Base-by-base conservation (phyloP, 2,888 invertebrate genomes). In the Tipula confusa region DNA sequence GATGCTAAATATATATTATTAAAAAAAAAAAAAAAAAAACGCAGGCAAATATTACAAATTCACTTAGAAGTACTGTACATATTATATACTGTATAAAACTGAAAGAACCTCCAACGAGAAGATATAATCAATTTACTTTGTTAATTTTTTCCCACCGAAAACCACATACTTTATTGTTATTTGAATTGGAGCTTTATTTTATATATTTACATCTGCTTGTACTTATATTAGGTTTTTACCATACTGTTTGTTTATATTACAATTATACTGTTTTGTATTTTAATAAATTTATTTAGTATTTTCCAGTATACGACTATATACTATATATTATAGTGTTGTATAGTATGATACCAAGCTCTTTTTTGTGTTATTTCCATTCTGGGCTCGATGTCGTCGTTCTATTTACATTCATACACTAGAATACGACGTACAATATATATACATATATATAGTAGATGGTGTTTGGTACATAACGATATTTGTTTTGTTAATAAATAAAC, bases 191-290 rank as follows among this genome's bases (percentile, higher is more conserved):
- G 64, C 64, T 64, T 64, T 64, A 64, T 64, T 64, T 64, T 64
- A 64, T 64, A 64, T 24, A 64, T 64, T 64, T 64, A 64, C 64
- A 64, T 64, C 64, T 64, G 64, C 64, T 64, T 64, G 64, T 64
- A 11, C 64, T 64, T 64, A 24, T 64, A 9, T 43, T 24, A 11
- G 18, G 9, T 64, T 64, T 64, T 64, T 64, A 64, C 64, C 64
- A 64, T 64, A 64, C 64, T 64, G 64, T 64, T 64, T 64, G 64
- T 64, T 64, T 64, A 64, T 64, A 64, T 64, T 64, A 64, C 64
- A 64, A 64, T 64, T 64, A 64, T 64, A 24, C 64, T 64, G n/a
- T 64, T 64, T 64, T 24, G 64, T 64, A 64, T 64, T 64, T 64
- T 64, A 64, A 64, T 64, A 64, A 64, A 64, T 64, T 64, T 64